phyloP scores from a whole-genome alignment of 2,113 vertebrate genomes.

The Oxyruncus cristatus region DNA sequence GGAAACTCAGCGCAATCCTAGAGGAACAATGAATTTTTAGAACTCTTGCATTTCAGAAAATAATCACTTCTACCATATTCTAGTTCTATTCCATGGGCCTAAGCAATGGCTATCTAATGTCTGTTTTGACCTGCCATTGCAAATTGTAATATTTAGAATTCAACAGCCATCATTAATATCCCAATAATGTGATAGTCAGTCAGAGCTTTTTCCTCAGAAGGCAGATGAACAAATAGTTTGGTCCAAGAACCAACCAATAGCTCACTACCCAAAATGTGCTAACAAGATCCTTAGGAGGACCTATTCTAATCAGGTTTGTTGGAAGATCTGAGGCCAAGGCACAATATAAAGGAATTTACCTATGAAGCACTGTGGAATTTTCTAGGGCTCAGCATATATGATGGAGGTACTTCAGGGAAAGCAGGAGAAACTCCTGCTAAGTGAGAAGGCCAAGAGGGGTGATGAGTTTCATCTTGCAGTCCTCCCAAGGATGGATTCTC shows the following conservation, averaged over 20 bases:
- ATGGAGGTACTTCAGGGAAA: neutral
- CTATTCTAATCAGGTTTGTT: neutral
- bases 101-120: neutral
- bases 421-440: neutral
- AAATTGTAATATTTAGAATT: neutral
- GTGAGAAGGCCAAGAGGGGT: neutral
- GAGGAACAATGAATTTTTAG: neutral
- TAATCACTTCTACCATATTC: neutral
- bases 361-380: neutral
- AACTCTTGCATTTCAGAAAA: neutral
- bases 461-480: neutral
- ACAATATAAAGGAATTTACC: neutral
- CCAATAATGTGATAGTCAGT: neutral
- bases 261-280: neutral
- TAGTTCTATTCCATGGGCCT: neutral
- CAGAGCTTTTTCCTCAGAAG: neutral
- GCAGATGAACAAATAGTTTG: neutral
- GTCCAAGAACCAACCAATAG: neutral
- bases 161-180: neutral
- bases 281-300: neutral
- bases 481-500: neutral
- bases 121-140: neutral
- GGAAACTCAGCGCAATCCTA: neutral
- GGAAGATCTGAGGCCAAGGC: neutral
- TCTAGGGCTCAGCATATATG: accelerated